Evolutionary conservation across 2,113 vertebrate genomes (phyloP), one percentile per base, ranked within the genome.

Genomic region (Cyanoramphus novaezelandiae): DNA sequence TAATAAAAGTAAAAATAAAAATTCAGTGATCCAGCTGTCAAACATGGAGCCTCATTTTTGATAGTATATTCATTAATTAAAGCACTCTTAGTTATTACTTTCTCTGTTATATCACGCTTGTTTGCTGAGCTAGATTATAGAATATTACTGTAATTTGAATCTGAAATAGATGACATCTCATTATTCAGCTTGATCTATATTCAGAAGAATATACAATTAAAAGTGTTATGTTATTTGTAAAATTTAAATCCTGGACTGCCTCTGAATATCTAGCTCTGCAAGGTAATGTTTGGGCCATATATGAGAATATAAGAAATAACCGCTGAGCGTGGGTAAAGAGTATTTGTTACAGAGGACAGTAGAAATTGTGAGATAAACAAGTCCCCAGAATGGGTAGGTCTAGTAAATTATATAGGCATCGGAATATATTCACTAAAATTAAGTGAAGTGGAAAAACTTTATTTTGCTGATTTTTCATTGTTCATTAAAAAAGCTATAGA

Each of bases 1-100:
- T 94, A 70, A 95, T 19, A 60, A 89, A 93, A 93, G 82, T 74
- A 7, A 77, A 91, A 94, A 70, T 35, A 31, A 71, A 55, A 14
- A 64, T 74, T 37, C 74, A n/a, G 35, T 33, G 49, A 41, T 59
- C 39, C 47, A 39, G n/a, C 81, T 95, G 81, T 49, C 86, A 85
- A 21, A 18, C 67, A 8, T 1, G 20, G 60, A 64, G 77, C 44
- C 69, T 84, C 41, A 43, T 90, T 91, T 33, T 53, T 91, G 64
- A 71, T 52, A 68, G 28, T 17, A 21, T 25, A 65, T 44, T 69
- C 91, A 31, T 90, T 31, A 16, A 35, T 17, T 74, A 65, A 63
- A 86, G 81, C 53, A 31, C 29, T 68, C 46, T 68, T 39, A 18
- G 68, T 4, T 65, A 17, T 63, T 71, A 2, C 52, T 72, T 28